Percentiles rank a stretch among this genome's conserved stretches.
Evolutionary conservation across 1,140 invertebrate species (phyloP).

Genomic region (Macrobrachium rosenbergii): DNA sequence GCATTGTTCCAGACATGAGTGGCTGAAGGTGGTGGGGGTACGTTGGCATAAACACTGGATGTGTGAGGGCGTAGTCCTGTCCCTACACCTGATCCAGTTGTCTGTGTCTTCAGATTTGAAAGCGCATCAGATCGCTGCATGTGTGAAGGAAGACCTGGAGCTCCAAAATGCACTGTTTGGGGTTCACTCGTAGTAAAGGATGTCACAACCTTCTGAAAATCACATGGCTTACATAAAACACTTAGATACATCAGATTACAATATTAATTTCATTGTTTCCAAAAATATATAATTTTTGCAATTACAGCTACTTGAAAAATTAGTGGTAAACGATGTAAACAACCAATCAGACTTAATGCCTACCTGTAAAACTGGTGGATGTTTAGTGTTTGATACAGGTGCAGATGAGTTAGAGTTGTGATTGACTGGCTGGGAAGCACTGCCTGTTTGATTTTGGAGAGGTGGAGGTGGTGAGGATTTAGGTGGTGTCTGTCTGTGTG

Average conservation of each 20-base stretch:
- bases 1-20: slow-evolving; percentile 56
- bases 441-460: slow-evolving; percentile 27
- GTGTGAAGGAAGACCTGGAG: slow-evolving; percentile 23
- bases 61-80: slow-evolving; percentile 5
- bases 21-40: slow-evolving; percentile 56
- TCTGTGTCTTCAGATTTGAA: slow-evolving; percentile 59
- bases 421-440: slow-evolving; percentile 9
- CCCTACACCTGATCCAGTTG: not conserved
- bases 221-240: not conserved
- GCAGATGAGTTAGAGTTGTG: slow-evolving; percentile 27
- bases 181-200: slow-evolving; percentile 65
- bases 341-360: not conserved
- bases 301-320: not conserved
- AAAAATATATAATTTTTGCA: too few relatives aligned
- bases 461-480: slow-evolving; percentile 35
- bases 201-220: slow-evolving; percentile 58
- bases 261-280: too few relatives aligned
- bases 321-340: not conserved
- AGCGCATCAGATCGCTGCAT: slow-evolving; percentile 63
- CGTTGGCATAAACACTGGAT: slow-evolving; percentile 25
- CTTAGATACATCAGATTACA: not conserved
- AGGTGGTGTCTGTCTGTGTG: slow-evolving; percentile 35
- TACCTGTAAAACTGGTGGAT: slow-evolving; percentile 58
- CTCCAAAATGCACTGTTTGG: slow-evolving; percentile 64
- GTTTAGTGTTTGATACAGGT: slow-evolving; percentile 30